phyloP scores from a whole-genome alignment of 2,888 invertebrate species.

The Parnassius mnemosyne region DNA sequence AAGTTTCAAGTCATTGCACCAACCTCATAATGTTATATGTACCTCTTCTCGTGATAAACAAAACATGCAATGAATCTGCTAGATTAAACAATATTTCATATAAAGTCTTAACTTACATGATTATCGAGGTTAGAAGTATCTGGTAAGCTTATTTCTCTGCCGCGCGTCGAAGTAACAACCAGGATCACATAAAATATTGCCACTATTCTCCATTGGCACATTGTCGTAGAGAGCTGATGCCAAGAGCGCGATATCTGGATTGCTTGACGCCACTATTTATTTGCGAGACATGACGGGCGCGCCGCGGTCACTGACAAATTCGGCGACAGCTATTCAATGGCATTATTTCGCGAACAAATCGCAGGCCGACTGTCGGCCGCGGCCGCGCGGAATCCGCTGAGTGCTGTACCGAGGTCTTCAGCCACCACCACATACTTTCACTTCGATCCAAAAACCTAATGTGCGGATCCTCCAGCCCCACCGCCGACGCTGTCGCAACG shows the following conservation, averaged over 20 bases:
- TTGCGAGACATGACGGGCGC: slow-evolving; percentile 69
- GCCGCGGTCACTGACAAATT: slow-evolving; percentile 63
- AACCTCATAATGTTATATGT: slow-evolving; percentile 22
- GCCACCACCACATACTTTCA: slow-evolving; percentile 74
- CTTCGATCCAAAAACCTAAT: slow-evolving; percentile 59
- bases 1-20: slow-evolving; percentile 59
- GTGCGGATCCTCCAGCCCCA: slow-evolving; percentile 39
- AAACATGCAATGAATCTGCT: background rate
- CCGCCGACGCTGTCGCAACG: slow-evolving; percentile 29
- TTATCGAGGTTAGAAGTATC: slow-evolving; percentile 52
- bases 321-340: slow-evolving; percentile 60
- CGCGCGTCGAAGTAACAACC: slow-evolving; percentile 43
- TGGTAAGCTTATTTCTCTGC: slow-evolving; percentile 56
- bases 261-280: slow-evolving; percentile 59
- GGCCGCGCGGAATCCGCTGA: slow-evolving; percentile 69
- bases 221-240: slow-evolving; percentile 53
- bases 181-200: slow-evolving; percentile 64
- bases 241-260: slow-evolving; percentile 40
- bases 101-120: slow-evolving; percentile 57
- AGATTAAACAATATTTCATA: background rate
- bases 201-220: slow-evolving; percentile 76
- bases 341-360: slow-evolving; percentile 73
- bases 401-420: slow-evolving; percentile 61
- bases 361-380: slow-evolving; percentile 73
- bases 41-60: no score